Base-by-base conservation (phyloP, 2,888 invertebrate genomes). In the Myopa testacea region DNA sequence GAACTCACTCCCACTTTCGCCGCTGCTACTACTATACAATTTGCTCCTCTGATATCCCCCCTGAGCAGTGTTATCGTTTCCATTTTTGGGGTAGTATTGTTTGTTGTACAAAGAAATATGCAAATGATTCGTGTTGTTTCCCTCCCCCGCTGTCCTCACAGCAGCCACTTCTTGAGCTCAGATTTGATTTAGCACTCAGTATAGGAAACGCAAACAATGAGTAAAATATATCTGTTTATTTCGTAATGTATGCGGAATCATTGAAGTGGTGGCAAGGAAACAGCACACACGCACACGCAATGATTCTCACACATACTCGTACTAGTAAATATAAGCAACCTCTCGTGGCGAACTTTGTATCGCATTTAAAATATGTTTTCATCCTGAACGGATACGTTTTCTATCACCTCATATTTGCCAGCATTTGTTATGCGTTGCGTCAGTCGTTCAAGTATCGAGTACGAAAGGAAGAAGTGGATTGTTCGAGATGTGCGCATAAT, bases 71-170 rank as follows among this genome's bases (percentile, higher is more conserved):
- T 62, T 62, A 72, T 72, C 72, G 40, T 62, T 72, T 38, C 63
- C 38, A n/a, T 73, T 65, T 60, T 45, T 26, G 58, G 14, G 12
- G 19, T 26, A 19, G 19, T 26, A 19, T 45, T 37, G 50, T 7
- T 58, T 67, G 67, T 65, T 12, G 37, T 14, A 65, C 65, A 37
- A 38, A 37, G 7, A 38, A 65, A 65, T 38, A 65, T 65, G 65
- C 65, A 65, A 65, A 65, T 65, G 38, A 37, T 37, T 65, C 37
- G 3, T 38, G 37, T 37, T 62, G 62, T 10, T 62, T 8, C 26
- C n/a, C 5, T 26, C 26, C n/a, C 5, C 3, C 10, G 19, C 6
- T 14, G 65, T 38, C 37, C 38, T 38, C 34, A 34, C 19, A 63
- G 12, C 34, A 26, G 34, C 16, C 14, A 65, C 37, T 38, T 4